Evolutionary conservation across 2,797 vertebrate genomes (phyloP).

Genomic region (Salmo trutta): DNA sequence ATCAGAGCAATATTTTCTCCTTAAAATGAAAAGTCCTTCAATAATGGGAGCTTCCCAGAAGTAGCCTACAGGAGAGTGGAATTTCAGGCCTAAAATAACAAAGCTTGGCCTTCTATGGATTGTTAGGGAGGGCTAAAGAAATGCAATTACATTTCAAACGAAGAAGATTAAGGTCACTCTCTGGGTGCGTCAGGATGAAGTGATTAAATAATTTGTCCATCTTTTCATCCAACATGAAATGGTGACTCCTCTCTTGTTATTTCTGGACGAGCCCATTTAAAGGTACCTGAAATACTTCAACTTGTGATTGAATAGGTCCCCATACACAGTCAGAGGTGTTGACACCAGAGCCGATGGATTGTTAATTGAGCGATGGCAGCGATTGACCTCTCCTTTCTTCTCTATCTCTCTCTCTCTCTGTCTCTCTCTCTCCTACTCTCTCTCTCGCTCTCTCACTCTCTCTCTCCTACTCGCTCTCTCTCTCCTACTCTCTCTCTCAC

Average conservation of each 20-base stretch:
- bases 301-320: not conserved
- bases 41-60: not conserved
- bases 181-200: not conserved
- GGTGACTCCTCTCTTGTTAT: not conserved
- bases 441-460: no score
- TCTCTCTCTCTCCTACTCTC: no score
- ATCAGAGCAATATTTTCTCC: not conserved
- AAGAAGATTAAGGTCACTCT: not conserved
- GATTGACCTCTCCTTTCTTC: not conserved
- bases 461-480: no score
- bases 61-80: not conserved
- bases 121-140: not conserved
- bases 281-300: not conserved
- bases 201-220: not conserved
- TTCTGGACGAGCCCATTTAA: not conserved
- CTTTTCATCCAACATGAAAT: not conserved
- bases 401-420: no score
- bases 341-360: not conserved
- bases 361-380: not conserved
- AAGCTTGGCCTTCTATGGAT: not conserved
- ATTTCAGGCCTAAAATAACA: not conserved
- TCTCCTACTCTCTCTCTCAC: no score
- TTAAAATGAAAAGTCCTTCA: not conserved
- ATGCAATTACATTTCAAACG: not conserved
- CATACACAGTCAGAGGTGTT: not conserved